phyloP scores from a whole-genome alignment of 2,113 vertebrate species.

The Corapipo altera region DNA sequence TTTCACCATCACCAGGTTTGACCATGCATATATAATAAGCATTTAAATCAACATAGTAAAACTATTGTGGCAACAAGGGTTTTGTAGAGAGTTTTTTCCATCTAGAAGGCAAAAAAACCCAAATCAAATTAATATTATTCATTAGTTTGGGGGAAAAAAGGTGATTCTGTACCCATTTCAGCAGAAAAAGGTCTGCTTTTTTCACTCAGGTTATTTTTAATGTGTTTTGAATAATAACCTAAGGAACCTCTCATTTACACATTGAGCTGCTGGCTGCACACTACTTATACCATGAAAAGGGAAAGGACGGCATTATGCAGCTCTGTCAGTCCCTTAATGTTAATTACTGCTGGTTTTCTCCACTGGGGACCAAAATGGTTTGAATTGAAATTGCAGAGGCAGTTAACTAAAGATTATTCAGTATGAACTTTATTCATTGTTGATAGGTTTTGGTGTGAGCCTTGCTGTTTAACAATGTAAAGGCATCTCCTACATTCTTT shows the following conservation, averaged over 20 bases:
- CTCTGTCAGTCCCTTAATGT: not conserved
- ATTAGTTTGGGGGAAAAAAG: not conserved
- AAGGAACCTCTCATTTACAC: not conserved
- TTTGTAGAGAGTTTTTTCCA: not conserved
- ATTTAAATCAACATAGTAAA: not conserved
- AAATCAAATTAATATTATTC: not conserved
- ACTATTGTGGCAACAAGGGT: not conserved
- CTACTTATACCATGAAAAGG: not conserved
- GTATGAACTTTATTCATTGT: not conserved
- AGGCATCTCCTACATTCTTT: not conserved
- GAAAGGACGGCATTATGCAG: not conserved
- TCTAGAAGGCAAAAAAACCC: not conserved
- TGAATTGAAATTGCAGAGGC: slow-evolving; percentile 16
- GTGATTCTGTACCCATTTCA: not conserved
- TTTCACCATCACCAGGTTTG: not conserved
- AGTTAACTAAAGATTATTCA: slow-evolving; percentile 15
- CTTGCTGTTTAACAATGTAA: not conserved
- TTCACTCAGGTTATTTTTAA: not conserved
- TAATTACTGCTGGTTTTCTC: slow-evolving; percentile 15
- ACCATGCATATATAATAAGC: not conserved
- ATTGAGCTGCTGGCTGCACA: not conserved
- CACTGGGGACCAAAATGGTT: not conserved
- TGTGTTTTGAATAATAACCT: not conserved
- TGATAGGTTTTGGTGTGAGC: not conserved
- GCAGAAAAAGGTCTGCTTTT: not conserved